A percentile compares a stretch with the other conserved stretches of the same genome.
phyloP scores from a whole-genome alignment of 2,888 invertebrate species.

The Philonicus albiceps region DNA sequence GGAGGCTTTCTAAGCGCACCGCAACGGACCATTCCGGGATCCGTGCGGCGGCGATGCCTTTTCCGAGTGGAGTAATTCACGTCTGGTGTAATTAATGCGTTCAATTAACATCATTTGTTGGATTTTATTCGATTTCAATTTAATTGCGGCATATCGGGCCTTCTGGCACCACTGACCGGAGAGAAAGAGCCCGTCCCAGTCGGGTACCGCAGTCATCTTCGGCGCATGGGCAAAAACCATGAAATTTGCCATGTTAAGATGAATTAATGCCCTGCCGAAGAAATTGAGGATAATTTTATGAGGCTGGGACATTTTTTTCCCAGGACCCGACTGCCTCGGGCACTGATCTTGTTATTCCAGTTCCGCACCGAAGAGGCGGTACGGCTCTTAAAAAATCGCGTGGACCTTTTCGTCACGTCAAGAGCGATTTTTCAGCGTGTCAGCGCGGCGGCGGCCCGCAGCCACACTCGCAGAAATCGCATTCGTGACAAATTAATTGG shows the following conservation, averaged over 20 bases:
- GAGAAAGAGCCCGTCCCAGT: background rate
- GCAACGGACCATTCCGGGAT: slow-evolving; percentile 4
- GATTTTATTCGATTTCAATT: slow-evolving; percentile 32
- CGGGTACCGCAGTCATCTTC: background rate
- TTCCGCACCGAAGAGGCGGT: slow-evolving; percentile 2
- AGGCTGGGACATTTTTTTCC: slow-evolving; percentile 20
- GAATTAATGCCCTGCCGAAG: slow-evolving; percentile 8
- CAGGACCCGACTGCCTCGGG: background rate
- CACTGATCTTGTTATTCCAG: slow-evolving; percentile 1
- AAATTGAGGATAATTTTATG: slow-evolving; percentile 28
- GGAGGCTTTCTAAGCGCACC: slow-evolving; percentile 23
- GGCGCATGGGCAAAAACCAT: background rate
- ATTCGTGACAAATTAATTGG: slow-evolving; percentile 41
- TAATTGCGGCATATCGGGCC: slow-evolving; percentile 6
- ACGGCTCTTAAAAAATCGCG: background rate
- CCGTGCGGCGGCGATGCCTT: background rate
- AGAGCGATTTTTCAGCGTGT: background rate
- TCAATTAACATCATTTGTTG: slow-evolving; percentile 41
- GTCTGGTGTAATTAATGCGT: slow-evolving; percentile 31
- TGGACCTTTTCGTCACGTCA: background rate
- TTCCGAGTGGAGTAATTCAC: slow-evolving; percentile 20
- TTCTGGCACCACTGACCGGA: background rate
- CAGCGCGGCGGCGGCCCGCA: background rate
- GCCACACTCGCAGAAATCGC: slow-evolving; percentile 23
- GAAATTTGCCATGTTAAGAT: background rate